Base-by-base conservation (phyloP, 2,888 invertebrate genomes). In the Papilio demoleus region DNA sequence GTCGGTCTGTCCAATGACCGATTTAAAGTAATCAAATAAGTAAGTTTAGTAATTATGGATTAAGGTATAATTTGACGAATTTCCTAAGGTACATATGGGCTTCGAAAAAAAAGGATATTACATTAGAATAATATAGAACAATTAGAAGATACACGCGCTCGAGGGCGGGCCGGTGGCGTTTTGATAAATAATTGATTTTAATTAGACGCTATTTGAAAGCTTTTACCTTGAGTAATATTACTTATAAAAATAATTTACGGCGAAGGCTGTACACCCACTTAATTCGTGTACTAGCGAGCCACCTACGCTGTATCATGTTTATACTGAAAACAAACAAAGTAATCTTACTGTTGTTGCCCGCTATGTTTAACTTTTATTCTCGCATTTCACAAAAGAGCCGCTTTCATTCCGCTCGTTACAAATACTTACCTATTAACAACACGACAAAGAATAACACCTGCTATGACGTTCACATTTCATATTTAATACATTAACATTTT, bases 301-400 rank as follows among this genome's bases (percentile, higher is more conserved):
- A 34, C 58, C 58, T 58, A 58, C 58, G 58, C 12, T 27, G 19
- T 19, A 58, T 58, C 36, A 36, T 58, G 36, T 58, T 58, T 19
- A 56, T 34, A 31, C 58, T 31, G 9, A 6, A 19, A 31, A 36
- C 36, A 31, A 34, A 34, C 56, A 36, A 58, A 19, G 36, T 58
- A 58, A n/a, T 58, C 19, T 59, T 22, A 19, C 24, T 31, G 42
- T 19, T 12, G 36, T 34, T n/a, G n/a, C n/a, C 19, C 65, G 58
- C n/a, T 56, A 40, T 65, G 27, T 58, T 58, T 56, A 56, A 65
- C 56, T 65, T 65, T 17, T 19, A 58, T 65, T 65, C 31, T 65
- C 19, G 40, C 31, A 65, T 58, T 65, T 42, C 11, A 65, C 58
- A 65, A 58, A 59, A 34, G 65, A 59, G 45, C 4, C n/a, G 45